Evolutionary conservation across 1,140 invertebrate species (phyloP), one percentile per base, ranked within the genome.

Genomic region (Orchesella cincta): DNA sequence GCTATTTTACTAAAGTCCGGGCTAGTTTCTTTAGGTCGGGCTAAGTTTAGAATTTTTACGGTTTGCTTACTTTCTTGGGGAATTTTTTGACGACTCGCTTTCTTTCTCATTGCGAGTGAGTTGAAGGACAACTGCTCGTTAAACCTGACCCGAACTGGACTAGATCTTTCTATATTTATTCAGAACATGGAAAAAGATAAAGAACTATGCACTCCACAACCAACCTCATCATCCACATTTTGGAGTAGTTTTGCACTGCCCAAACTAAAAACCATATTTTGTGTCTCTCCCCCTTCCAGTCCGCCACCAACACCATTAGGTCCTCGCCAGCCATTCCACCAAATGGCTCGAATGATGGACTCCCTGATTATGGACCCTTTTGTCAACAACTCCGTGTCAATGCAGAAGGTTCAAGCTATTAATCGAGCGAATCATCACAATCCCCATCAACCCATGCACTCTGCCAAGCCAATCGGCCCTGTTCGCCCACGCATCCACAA

Each of bases 261-360:
- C n/a, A n/a, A n/a, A n/a, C n/a, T n/a, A n/a, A n/a, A n/a, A n/a
- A n/a, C n/a, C n/a, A n/a, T n/a, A n/a, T n/a, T n/a, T 46, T 46
- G 8, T 46, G 20, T 46, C 8, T 46, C 8, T 46, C 8, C 20
- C 39, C 5, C 26, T 73, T 73, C 23, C 23, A 73, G 71, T 46
- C 81, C 81, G 8, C 79, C 76, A 82, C 79, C 82, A 80, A 75
- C 84, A 83, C 80, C 86, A 88, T 73, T 87, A 86, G 78, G 86
- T 86, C 74, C 81, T 76, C 87, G 87, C 52, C 85, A 86, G 71
- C 84, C 85, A 72, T 88, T 91, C 67, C 89, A 90, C 76, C 89
- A 90, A 80, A 90, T 91, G 88, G 90, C 90, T 57, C 84, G 89
- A 8, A 91, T 91, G 89, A 91, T 91, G 90, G 90, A 91, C 82